These are phyloP conservation scores for Lineus longissimus DNA, from an alignment of 1,140 invertebrate genomes.

Conservation along the genomic window DNA sequence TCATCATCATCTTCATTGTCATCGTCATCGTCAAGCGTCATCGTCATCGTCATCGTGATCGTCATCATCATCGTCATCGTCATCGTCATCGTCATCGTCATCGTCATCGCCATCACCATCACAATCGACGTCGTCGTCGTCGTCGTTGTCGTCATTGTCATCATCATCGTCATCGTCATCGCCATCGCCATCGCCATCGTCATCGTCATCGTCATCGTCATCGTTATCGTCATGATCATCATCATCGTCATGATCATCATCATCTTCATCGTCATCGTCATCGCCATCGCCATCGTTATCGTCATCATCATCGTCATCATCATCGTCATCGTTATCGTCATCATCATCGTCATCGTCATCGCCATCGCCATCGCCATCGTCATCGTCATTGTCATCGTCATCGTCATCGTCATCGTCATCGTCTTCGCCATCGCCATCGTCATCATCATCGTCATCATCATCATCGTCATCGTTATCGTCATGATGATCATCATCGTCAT, in stretches of 20 bases:
- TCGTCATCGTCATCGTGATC: slow-evolving; percentile 20
- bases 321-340: neutral
- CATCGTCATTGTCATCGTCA: neutral
- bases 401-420: neutral
- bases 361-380: too few species aligned
- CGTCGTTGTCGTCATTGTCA: slow-evolving; percentile 8
- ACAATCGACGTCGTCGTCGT: slow-evolving; percentile 26
- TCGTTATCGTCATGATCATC: too few species aligned
- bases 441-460: slow-evolving; percentile 9
- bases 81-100: slow-evolving; percentile 22
- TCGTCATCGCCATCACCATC: slow-evolving; percentile 26
- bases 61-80: slow-evolving; percentile 17
- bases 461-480: slow-evolving; percentile 9
- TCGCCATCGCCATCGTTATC: neutral
- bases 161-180: slow-evolving; percentile 5
- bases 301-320: neutral
- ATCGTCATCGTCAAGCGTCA: slow-evolving; percentile 18
- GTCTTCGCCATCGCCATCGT: slow-evolving; percentile 5
- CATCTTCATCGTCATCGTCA: too few species aligned
- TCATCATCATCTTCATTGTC: slow-evolving; percentile 18
- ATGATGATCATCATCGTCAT: too few species aligned
- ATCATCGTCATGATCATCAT: too few species aligned
- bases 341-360: neutral
- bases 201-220: neutral
- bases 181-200: neutral